Conservation (phyloP, 1,140 invertebrate genomes). For the Eriocheir sinensis region DNA sequence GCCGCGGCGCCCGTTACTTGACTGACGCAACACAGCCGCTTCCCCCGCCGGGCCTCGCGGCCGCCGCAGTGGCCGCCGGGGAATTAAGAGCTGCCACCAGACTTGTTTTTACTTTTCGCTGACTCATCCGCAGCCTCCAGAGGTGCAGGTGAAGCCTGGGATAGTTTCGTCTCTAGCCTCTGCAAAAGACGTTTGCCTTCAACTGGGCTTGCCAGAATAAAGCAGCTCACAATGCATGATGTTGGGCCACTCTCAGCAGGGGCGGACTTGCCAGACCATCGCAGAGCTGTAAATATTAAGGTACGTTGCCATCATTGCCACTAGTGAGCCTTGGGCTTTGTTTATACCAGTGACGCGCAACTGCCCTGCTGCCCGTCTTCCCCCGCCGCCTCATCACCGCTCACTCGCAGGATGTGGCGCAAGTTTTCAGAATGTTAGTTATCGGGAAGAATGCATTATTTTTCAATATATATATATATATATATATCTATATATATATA, state of each 20-base stretch:
- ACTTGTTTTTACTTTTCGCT: slow-evolving; percentile 25
- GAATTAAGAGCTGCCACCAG: slow-evolving; percentile 4
- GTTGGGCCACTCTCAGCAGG: background rate
- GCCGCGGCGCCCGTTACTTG: slow-evolving; percentile 17
- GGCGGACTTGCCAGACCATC: background rate
- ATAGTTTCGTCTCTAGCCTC: background rate
- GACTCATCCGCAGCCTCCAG: background rate
- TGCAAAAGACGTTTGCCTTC: background rate
- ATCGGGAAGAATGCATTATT: background rate
- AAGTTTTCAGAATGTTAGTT: background rate
- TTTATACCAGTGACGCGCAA: slow-evolving; percentile 12
- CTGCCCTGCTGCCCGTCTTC: background rate
- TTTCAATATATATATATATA: too few relatives aligned
- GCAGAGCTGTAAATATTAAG: background rate
- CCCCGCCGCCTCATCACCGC: background rate
- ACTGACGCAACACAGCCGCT: background rate
- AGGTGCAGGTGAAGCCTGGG: slow-evolving; percentile 7
- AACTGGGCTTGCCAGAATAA: background rate
- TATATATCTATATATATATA: too few relatives aligned
- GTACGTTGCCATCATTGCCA: background rate
- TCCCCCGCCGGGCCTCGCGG: background rate
- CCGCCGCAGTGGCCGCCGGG: background rate
- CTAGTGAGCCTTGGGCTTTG: slow-evolving; percentile 20
- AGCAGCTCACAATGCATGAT: background rate
- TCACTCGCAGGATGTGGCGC: background rate